A percentile compares a stretch with the other conserved stretches of the same genome.
Evolutionary conservation across 2,113 vertebrate species (phyloP).

Genomic region (Edolisoma coerulescens): DNA sequence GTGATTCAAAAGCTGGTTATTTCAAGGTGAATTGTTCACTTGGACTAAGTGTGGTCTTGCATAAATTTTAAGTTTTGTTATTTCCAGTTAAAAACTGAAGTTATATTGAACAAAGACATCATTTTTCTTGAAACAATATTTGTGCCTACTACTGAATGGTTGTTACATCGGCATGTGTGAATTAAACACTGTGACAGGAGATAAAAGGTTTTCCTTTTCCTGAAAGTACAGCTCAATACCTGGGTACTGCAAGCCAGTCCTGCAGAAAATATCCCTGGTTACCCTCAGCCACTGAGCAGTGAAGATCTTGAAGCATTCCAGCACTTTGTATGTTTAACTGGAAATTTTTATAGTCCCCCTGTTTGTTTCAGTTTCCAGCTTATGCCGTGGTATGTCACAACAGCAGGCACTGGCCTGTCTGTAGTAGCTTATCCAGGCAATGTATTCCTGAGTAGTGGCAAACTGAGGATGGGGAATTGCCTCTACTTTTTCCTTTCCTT

Average conservation of each 20-base stretch:
- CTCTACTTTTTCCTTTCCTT: not conserved
- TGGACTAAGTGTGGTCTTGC: not conserved
- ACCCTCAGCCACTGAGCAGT: not conserved
- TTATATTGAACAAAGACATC: not conserved
- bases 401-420: not conserved
- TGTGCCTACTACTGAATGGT: not conserved
- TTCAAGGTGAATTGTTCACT: not conserved
- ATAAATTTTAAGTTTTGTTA: not conserved
- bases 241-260: not conserved
- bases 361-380: not conserved
- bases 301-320: not conserved
- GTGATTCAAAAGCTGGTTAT: not conserved
- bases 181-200: not conserved
- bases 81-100: not conserved
- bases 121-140: not conserved
- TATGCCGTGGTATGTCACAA: fast-evolving
- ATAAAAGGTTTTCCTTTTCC: not conserved
- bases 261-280: not conserved
- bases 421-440: not conserved
- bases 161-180: not conserved
- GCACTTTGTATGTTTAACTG: not conserved
- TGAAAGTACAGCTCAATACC: not conserved
- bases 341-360: not conserved
- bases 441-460: not conserved
- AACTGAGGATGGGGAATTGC: not conserved